Conservation (phyloP, 2,797 vertebrate species). For the Poeciliopsis presidionis region DNA sequence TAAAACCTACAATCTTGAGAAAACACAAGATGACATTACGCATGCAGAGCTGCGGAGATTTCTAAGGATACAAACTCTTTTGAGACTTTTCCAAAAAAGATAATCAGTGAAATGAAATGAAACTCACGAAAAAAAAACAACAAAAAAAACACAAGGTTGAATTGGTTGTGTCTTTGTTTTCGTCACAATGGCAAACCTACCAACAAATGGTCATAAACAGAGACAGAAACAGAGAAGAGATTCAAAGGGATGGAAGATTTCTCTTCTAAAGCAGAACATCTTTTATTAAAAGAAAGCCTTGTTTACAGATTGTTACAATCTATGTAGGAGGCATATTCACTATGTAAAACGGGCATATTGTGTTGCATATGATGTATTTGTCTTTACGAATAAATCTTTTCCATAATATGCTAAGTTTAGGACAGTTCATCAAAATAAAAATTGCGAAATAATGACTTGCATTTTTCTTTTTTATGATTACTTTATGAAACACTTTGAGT, state of each 20-base stretch:
- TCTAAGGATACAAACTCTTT: neutral
- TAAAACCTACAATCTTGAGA: neutral
- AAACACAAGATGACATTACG: neutral
- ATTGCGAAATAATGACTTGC: neutral
- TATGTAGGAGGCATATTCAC: neutral
- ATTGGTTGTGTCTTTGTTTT: neutral
- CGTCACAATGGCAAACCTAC: neutral
- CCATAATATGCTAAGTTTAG: neutral
- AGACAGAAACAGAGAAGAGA: neutral
- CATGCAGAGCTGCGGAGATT: neutral
- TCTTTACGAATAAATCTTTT: neutral
- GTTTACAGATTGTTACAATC: neutral
- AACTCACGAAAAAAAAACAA: neutral
- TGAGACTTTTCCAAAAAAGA: neutral
- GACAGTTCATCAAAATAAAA: neutral
- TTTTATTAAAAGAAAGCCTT: neutral
- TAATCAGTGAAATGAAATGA: neutral
- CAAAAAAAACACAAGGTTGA: neutral
- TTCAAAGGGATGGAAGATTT: neutral
- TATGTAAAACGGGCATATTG: neutral
- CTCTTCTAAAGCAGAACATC: neutral
- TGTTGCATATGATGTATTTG: neutral
- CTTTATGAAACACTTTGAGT: neutral
- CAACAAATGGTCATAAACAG: neutral
- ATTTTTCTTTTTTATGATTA: neutral